phyloP scores from a whole-genome alignment of 2,113 vertebrate species.

The Numida meleagris region DNA sequence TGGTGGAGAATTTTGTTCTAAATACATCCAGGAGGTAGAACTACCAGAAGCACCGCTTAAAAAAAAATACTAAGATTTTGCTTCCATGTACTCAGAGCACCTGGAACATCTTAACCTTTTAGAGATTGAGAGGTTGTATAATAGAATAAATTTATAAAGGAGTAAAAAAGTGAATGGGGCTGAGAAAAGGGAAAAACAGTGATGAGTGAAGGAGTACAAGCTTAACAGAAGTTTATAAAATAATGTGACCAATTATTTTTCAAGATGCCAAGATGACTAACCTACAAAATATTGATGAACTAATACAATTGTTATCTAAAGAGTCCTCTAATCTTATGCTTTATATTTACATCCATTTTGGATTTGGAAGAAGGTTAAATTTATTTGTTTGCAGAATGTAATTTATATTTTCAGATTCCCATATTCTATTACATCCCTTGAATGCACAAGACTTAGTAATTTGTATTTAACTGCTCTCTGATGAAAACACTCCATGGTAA shows the following conservation, averaged over 20 bases:
- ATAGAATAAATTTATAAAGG: not conserved
- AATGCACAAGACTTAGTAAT: slow-evolving; percentile 63
- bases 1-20: not conserved
- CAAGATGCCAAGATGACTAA: not conserved
- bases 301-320: not conserved
- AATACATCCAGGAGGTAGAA: not conserved
- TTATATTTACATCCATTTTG: not conserved
- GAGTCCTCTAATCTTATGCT: not conserved
- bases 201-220: not conserved
- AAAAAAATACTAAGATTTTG: not conserved
- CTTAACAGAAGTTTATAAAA: not conserved
- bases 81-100: not conserved
- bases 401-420: slow-evolving; percentile 43
- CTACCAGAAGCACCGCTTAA: not conserved
- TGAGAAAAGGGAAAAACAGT: not conserved
- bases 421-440: slow-evolving; percentile 44
- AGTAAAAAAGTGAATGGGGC: not conserved
- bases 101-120: not conserved
- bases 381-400: slow-evolving; percentile 33
- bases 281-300: not conserved
- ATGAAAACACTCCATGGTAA: slow-evolving; percentile 23
- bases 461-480: slow-evolving; percentile 44
- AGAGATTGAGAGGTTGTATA: not conserved
- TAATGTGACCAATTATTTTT: not conserved
- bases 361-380: not conserved